These are phyloP conservation scores for Maccullochella peelii DNA, from an alignment of 2,113 vertebrate genomes.

Conservation along the genomic window DNA sequence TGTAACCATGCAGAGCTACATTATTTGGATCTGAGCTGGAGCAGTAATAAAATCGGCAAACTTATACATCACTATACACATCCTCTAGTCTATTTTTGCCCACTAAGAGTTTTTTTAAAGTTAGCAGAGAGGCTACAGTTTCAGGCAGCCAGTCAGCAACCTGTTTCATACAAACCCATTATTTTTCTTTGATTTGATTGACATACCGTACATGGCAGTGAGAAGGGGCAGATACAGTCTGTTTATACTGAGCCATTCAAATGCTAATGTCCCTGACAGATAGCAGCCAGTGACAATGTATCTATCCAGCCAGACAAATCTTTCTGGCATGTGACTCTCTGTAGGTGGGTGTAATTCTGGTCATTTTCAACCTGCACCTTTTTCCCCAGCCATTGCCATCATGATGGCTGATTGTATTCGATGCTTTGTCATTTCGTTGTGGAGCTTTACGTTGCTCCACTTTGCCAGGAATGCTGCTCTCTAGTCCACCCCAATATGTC, in stretches of 20 bases:
- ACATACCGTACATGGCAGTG: conserved; percentile 2
- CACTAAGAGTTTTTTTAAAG: neutral
- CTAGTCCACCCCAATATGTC: neutral
- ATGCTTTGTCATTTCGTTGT: conserved; percentile 12
- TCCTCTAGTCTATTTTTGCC: neutral
- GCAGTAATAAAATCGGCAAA: neutral
- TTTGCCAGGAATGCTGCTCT: neutral
- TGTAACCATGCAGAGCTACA: neutral
- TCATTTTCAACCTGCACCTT: conserved; percentile 32
- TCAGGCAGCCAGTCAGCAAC: neutral
- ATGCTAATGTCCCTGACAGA: conserved; percentile 54
- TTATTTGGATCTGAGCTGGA: neutral
- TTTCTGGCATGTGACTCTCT: conserved; percentile 22
- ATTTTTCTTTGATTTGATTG: conserved; percentile 31
- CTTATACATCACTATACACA: neutral
- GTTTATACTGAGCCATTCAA: conserved; percentile 44
- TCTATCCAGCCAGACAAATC: conserved; percentile 29
- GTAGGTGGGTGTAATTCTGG: conserved; percentile 29
- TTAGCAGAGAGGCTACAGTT: too few relatives aligned
- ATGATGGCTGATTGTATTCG: conserved; percentile 12
- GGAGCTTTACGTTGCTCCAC: conserved; percentile 3
- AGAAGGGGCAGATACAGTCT: conserved; percentile 15
- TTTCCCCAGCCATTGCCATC: neutral
- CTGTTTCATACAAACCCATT: conserved; percentile 1
- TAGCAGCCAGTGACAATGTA: conserved; percentile 28